phyloP scores from a whole-genome alignment of 2,797 vertebrate species.

The Neostethus bicornis region DNA sequence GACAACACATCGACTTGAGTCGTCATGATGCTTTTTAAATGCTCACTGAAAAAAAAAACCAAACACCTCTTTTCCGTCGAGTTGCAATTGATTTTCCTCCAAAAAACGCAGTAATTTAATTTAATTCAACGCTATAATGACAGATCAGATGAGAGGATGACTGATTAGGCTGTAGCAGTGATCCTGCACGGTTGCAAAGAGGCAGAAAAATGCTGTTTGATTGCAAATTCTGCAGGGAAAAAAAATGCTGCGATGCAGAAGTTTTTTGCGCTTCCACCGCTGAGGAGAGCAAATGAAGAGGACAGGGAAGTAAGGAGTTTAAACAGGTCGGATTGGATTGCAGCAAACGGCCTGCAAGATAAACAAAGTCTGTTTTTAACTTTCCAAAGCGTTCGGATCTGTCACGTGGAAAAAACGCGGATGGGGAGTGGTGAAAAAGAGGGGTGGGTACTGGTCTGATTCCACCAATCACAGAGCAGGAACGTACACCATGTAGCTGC shows the following conservation, averaged over 20 bases:
- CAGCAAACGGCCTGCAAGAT: slow-evolving; percentile 62
- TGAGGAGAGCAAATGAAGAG: slow-evolving; percentile 13
- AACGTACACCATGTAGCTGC: too few species aligned
- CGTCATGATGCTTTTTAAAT: slow-evolving; percentile 74
- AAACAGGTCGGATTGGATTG: slow-evolving; percentile 59
- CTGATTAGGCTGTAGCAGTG: too few species aligned
- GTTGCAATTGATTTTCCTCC: slow-evolving; percentile 31
- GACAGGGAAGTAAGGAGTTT: background rate
- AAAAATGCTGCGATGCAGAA: slow-evolving; percentile 12
- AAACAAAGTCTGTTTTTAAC: slow-evolving; percentile 86
- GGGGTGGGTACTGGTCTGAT: slow-evolving; percentile 65
- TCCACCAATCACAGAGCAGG: slow-evolving; percentile 66
- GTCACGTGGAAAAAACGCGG: slow-evolving; percentile 71
- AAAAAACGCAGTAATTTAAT: slow-evolving; percentile 1
- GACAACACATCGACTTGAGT: slow-evolving; percentile 80
- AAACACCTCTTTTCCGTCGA: slow-evolving; percentile 41
- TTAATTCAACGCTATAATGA: background rate
- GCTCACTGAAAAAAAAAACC: slow-evolving; percentile 40
- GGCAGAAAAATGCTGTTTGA: slow-evolving; percentile 15
- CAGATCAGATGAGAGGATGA: background rate
- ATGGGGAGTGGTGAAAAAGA: slow-evolving; percentile 61
- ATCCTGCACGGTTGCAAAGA: slow-evolving; percentile 30
- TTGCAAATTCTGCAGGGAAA: slow-evolving; percentile 17
- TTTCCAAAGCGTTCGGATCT: slow-evolving; percentile 61
- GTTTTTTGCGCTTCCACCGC: slow-evolving; percentile 21